These are phyloP conservation scores for Leuctra nigra DNA, from an alignment of 2,888 invertebrate species.

Conservation along the genomic window DNA sequence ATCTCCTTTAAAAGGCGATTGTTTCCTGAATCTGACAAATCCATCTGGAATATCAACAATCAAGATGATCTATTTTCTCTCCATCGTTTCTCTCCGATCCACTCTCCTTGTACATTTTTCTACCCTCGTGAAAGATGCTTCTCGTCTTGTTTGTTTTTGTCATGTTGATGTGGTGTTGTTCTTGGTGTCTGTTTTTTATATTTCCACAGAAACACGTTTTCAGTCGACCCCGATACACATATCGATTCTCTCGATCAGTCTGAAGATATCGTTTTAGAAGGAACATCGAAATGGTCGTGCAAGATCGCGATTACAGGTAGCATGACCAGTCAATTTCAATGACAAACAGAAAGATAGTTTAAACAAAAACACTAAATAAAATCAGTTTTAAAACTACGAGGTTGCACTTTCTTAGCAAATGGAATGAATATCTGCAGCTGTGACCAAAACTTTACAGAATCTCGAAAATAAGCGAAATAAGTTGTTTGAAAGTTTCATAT, in stretches of 20 bases:
- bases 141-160: constrained; percentile 18
- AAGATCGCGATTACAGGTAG: constrained; percentile 99
- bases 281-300: constrained; percentile 99
- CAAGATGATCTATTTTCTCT: too few species aligned
- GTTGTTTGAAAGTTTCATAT: too few species aligned
- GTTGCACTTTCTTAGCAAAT: too few species aligned
- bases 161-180: constrained; percentile 32
- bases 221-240: constrained; percentile 96
- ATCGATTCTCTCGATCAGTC: constrained; percentile 97
- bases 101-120: neutral
- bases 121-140: neutral
- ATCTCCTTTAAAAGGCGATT: too few species aligned
- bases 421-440: constrained; percentile 1
- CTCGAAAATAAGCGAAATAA: too few species aligned
- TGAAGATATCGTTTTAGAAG: constrained; percentile 96
- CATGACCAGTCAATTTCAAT: constrained; percentile 16
- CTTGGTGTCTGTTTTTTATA: constrained; percentile 36
- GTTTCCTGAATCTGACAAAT: too few species aligned
- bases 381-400: too few species aligned
- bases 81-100: neutral
- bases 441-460: constrained; percentile 14
- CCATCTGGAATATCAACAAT: too few species aligned
- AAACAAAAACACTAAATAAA: too few species aligned
- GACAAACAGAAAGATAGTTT: neutral
- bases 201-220: constrained; percentile 85